phyloP scores from a whole-genome alignment of 2,113 vertebrate species.

The Bolborhynchus lineola region DNA sequence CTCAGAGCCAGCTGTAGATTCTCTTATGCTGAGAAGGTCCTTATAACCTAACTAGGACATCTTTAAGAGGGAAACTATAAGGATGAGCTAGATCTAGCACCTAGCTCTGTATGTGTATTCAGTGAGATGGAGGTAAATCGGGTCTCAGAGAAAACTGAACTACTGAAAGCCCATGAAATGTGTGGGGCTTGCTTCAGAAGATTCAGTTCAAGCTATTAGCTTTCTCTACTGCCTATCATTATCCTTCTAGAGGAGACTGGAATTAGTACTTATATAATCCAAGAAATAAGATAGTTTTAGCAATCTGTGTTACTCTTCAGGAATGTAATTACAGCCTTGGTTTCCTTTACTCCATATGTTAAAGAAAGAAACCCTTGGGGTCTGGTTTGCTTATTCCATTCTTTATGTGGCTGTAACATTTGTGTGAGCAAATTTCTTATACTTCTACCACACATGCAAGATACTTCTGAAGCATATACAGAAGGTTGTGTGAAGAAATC shows the following conservation, averaged over 20 bases:
- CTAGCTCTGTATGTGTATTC: neutral
- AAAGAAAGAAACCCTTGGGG: neutral
- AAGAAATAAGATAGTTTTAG: neutral
- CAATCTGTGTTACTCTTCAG: neutral
- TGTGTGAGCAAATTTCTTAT: neutral
- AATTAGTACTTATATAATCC: neutral
- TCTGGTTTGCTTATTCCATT: neutral
- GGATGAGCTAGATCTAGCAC: neutral
- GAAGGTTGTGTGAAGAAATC: neutral
- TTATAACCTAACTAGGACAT: neutral
- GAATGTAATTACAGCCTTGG: neutral
- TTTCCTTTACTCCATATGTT: neutral
- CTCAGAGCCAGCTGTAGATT: neutral
- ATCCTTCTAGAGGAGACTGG: neutral
- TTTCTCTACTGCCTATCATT: neutral
- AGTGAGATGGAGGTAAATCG: neutral
- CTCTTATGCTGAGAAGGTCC: neutral
- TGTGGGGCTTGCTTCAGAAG: neutral
- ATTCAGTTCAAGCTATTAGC: neutral
- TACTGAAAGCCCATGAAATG: neutral
- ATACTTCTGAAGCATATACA: neutral
- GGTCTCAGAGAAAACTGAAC: neutral
- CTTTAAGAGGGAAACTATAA: neutral
- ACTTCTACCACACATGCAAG: neutral
- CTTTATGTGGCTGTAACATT: neutral